A percentile compares a stretch with the other conserved stretches of the same genome.
Evolutionary conservation across 2,797 vertebrate species (phyloP).

Genomic region (Phoebastria nigripes): DNA sequence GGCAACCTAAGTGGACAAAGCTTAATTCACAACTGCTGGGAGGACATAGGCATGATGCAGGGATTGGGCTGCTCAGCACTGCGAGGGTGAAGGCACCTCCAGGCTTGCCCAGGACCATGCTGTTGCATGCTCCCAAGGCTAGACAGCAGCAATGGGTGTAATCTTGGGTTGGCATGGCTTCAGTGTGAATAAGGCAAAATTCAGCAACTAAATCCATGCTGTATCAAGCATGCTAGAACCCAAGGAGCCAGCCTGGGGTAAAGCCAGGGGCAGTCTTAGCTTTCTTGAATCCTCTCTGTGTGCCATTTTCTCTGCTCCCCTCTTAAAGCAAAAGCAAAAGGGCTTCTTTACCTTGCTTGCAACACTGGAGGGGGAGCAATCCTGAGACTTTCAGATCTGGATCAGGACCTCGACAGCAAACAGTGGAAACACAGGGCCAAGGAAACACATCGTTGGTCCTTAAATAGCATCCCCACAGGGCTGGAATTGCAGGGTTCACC

Average conservation of each 20-base stretch:
- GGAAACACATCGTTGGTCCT: background rate
- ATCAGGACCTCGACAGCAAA: background rate
- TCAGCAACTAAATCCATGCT: background rate
- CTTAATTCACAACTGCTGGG: background rate
- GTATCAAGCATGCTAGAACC: background rate
- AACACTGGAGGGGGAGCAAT: background rate
- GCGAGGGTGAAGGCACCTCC: background rate
- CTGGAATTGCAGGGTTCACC: background rate
- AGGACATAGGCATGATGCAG: accelerated
- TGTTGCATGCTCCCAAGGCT: background rate
- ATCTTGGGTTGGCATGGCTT: background rate
- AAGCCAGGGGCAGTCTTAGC: background rate
- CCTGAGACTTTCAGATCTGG: background rate
- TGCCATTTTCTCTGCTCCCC: accelerated
- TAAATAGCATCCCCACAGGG: background rate
- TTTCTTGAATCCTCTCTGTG: background rate
- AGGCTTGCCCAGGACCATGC: background rate
- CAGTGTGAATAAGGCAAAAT: background rate
- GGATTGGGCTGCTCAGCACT: background rate
- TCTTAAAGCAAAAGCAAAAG: background rate
- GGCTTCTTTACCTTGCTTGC: background rate
- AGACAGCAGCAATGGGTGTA: background rate
- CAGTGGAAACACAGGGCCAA: background rate
- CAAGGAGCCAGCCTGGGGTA: background rate
- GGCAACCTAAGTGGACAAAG: background rate